These are phyloP conservation scores for Stegostoma tigrinum DNA, from an alignment of 2,113 vertebrate species.

Conservation along the genomic window DNA sequence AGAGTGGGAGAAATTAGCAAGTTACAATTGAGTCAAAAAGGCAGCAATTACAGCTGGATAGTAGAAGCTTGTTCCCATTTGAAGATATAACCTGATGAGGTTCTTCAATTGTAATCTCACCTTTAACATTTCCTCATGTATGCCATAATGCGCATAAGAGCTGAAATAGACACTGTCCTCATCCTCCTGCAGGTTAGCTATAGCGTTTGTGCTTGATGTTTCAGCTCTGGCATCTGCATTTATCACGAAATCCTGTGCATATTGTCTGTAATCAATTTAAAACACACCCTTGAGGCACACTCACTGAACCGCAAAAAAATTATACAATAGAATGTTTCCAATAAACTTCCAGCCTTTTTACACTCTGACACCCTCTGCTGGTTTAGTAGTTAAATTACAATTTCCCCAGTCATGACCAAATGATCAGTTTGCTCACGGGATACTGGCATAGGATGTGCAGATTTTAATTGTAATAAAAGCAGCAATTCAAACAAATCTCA, in stretches of 20 bases:
- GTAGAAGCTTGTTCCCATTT: neutral
- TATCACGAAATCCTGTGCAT: constrained; percentile 83
- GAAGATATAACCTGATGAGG: neutral
- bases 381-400: constrained; percentile 34
- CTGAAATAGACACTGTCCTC: constrained; percentile 92
- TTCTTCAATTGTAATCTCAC: constrained; percentile 54
- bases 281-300: constrained; percentile 59
- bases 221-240: constrained; percentile 60
- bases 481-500: neutral
- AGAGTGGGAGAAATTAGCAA: neutral
- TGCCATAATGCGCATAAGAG: constrained; percentile 89
- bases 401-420: neutral
- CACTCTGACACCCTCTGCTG: constrained; percentile 68
- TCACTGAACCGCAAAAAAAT: constrained; percentile 50
- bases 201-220: constrained; percentile 46
- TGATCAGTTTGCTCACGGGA: neutral
- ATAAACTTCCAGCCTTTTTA: constrained; percentile 21
- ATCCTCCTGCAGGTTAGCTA: constrained; percentile 74
- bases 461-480: neutral
- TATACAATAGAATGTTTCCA: neutral
- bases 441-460: neutral
- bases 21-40: constrained; percentile 37
- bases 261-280: constrained; percentile 70
- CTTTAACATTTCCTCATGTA: constrained; percentile 98
- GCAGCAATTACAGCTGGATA: neutral